Evolutionary conservation across 2,888 invertebrate species (phyloP).

Genomic region (Callyntrura guangdongensis): DNA sequence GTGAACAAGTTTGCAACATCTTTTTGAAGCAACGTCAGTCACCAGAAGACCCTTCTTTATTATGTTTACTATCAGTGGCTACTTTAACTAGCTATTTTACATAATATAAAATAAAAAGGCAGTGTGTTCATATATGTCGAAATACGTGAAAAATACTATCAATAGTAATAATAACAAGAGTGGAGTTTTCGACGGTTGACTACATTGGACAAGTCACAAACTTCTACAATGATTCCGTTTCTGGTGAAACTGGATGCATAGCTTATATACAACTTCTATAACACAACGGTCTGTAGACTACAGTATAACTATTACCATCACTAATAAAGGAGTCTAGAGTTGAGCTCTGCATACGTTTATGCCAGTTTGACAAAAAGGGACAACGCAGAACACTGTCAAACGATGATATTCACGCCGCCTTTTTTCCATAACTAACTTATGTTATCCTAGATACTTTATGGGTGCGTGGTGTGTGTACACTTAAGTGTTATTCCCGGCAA

Average conservation of each 20-base stretch:
- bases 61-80: constrained; percentile 30
- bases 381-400: constrained; percentile 11
- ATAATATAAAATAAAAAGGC: constrained; percentile 6
- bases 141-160: constrained; percentile 29
- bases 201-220: not conserved
- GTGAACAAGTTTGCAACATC: not conserved
- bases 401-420: constrained; percentile 26
- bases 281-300: not conserved
- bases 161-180: constrained; percentile 63
- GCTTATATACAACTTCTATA: not conserved
- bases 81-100: constrained; percentile 40
- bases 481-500: constrained; percentile 45
- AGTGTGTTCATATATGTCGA: not conserved
- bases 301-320: not conserved
- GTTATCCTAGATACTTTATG: constrained; percentile 31
- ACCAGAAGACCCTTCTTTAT: constrained; percentile 31
- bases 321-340: not conserved
- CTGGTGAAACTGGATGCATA: not conserved
- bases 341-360: not conserved
- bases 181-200: constrained; percentile 57
- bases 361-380: not conserved
- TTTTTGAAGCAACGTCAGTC: constrained; percentile 27
- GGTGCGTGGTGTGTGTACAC: constrained; percentile 17
- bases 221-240: not conserved
- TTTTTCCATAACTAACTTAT: constrained; percentile 50